These are phyloP conservation scores for Chiloscyllium plagiosum DNA, from an alignment of 2,113 vertebrate species.

Conservation along the genomic window DNA sequence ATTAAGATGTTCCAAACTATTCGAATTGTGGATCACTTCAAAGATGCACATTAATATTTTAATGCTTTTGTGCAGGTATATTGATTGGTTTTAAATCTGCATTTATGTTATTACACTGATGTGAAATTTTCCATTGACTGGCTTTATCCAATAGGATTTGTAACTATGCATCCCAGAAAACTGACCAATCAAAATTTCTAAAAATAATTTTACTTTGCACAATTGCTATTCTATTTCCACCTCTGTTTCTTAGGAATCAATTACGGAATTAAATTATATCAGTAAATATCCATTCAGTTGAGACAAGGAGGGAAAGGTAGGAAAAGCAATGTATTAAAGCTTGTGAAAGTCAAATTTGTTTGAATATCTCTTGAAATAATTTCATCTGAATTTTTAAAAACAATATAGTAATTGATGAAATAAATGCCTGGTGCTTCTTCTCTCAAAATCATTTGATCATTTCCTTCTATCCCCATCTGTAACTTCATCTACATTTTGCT, in stretches of 20 bases:
- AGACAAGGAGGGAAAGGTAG: neutral
- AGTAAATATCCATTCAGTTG: neutral
- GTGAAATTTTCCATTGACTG: neutral
- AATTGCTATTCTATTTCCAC: too few species aligned
- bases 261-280: neutral
- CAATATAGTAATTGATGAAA: neutral
- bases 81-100: neutral
- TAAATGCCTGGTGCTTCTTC: neutral
- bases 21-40: neutral
- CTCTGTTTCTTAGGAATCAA: too few species aligned
- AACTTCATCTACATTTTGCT: neutral
- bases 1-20: neutral
- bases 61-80: neutral
- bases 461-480: too few species aligned
- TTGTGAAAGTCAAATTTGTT: neutral
- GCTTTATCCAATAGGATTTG: neutral
- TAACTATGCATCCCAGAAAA: neutral
- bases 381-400: neutral
- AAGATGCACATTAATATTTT: neutral
- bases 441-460: too few species aligned
- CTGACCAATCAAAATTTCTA: neutral
- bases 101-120: neutral
- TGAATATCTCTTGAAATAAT: neutral
- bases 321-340: neutral
- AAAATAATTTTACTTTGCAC: neutral